Conservation (phyloP, 2,888 invertebrate genomes). For the Nycteola revayana region DNA sequence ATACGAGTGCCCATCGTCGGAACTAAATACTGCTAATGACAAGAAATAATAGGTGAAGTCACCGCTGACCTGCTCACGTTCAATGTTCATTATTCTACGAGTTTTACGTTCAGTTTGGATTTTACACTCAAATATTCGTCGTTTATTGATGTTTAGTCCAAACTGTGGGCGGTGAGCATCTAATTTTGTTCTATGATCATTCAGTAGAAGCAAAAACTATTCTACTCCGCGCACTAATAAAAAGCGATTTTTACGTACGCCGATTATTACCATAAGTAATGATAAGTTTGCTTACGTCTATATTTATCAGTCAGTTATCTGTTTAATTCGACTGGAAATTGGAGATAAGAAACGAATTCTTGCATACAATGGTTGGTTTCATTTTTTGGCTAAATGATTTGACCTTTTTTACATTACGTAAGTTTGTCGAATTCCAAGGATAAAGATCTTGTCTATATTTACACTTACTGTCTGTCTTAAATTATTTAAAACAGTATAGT, state of each 20-base stretch:
- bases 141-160: slow-evolving; percentile 39
- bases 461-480: slow-evolving; percentile 27
- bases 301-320: slow-evolving; percentile 37
- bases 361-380: slow-evolving; percentile 1
- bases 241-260: slow-evolving; percentile 40
- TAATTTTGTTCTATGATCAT: slow-evolving; percentile 42
- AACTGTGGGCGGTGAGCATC: slow-evolving; percentile 41
- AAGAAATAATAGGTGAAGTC: slow-evolving; percentile 59
- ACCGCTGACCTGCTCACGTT: slow-evolving; percentile 39
- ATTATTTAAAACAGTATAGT: slow-evolving; percentile 33
- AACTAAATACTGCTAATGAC: slow-evolving; percentile 46
- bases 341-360: slow-evolving; percentile 1
- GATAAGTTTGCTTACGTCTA: slow-evolving; percentile 25
- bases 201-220: slow-evolving; percentile 29
- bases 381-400: slow-evolving; percentile 7
- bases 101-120: slow-evolving; percentile 29
- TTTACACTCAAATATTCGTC: slow-evolving; percentile 28
- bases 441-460: slow-evolving; percentile 18
- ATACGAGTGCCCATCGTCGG: slow-evolving; percentile 26
- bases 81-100: slow-evolving; percentile 35
- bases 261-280: slow-evolving; percentile 28
- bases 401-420: slow-evolving; percentile 25
- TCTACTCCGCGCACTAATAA: slow-evolving; percentile 26
- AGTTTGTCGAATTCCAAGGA: slow-evolving; percentile 34
- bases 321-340: slow-evolving; percentile 13